These are phyloP conservation scores for Dasyurus viverrinus DNA, from an alignment of 2,113 vertebrate genomes.

Conservation along the genomic window DNA sequence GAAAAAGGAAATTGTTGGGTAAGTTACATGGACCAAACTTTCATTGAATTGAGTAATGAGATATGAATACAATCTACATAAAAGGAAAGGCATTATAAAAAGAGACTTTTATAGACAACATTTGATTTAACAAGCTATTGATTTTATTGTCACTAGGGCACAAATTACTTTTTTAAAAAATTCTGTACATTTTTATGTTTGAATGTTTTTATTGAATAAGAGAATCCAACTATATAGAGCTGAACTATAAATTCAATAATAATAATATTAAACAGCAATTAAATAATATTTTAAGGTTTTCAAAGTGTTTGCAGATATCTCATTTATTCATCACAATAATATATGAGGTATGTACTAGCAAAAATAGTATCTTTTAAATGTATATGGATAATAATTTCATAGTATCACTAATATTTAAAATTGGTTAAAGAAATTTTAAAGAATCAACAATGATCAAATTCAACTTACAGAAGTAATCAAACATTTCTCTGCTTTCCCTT, in stretches of 20 bases:
- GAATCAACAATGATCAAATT: no score
- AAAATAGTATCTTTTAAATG: not conserved
- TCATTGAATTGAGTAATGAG: no score
- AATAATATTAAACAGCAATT: not conserved
- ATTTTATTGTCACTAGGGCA: not conserved
- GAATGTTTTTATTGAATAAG: not conserved
- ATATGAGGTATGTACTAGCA: not conserved
- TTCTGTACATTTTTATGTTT: accelerated
- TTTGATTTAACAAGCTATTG: not conserved
- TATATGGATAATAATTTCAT: not conserved
- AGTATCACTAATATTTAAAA: not conserved
- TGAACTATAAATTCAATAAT: not conserved
- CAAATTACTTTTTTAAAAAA: not conserved
- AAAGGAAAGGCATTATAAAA: no score
- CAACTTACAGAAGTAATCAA: no score
- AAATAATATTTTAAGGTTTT: not conserved
- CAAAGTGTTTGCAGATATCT: not conserved
- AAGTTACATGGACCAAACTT: no score
- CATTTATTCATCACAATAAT: not conserved
- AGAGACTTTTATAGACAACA: not conserved
- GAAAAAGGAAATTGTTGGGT: no score
- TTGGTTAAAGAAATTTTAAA: not conserved
- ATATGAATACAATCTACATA: no score
- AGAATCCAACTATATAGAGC: not conserved
- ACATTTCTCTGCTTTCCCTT: no score